Evolutionary conservation across 2,113 vertebrate species (phyloP).

Genomic region (Atlantisia rogersi): DNA sequence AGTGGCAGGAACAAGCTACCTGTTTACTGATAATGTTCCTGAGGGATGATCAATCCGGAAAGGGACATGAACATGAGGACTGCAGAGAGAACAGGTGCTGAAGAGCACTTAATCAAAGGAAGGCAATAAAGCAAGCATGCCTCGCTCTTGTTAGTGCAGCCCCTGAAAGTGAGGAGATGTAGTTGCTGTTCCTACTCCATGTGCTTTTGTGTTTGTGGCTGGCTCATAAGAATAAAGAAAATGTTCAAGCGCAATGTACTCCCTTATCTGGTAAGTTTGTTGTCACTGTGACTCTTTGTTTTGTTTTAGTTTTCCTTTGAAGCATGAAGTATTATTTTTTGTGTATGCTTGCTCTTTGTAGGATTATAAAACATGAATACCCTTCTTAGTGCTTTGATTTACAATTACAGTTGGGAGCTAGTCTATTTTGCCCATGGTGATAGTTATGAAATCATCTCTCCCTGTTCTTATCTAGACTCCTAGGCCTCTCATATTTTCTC

Average conservation of each 20-base stretch:
- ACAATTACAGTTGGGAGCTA: background rate
- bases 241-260: rapidly evolving
- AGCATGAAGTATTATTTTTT: background rate
- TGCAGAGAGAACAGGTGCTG: background rate
- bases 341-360: background rate
- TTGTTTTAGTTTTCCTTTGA: background rate
- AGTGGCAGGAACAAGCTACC: background rate
- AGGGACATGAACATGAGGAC: rapidly evolving
- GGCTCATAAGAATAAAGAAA: background rate
- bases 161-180: background rate
- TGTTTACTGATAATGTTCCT: rapidly evolving
- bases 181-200: rapidly evolving
- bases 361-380: background rate
- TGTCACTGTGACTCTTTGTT: background rate
- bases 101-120: background rate
- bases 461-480: no score
- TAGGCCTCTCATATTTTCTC: no score
- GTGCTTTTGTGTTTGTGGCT: background rate
- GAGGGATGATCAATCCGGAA: rapidly evolving
- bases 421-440: no score
- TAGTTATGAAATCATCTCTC: no score
- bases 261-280: background rate
- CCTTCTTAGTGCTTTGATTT: background rate
- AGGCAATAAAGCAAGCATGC: background rate
- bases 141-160: rapidly evolving